A percentile compares a stretch with the other conserved stretches of the same genome.
phyloP scores from a whole-genome alignment of 2,113 vertebrate genomes.

The Zosterops hypoxanthus region DNA sequence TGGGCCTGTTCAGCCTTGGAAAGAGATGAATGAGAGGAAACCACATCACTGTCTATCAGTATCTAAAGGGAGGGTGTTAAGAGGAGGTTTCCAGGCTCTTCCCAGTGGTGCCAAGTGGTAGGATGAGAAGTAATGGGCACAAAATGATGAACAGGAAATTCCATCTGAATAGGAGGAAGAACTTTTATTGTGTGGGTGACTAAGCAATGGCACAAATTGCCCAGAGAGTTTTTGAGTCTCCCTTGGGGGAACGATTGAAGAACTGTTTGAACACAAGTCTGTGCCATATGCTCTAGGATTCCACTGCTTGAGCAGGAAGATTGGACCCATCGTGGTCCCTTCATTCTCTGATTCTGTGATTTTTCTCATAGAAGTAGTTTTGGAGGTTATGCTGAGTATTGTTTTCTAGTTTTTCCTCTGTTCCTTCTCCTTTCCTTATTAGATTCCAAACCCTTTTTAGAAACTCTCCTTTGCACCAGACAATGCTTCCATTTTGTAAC shows the following conservation, averaged over 20 bases:
- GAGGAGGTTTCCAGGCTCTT: background rate
- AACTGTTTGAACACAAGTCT: background rate
- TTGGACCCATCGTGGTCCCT: background rate
- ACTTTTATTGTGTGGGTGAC: accelerated
- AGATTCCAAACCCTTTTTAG: background rate
- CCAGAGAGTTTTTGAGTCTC: background rate
- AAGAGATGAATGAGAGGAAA: background rate
- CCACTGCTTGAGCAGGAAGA: background rate
- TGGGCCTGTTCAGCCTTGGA: background rate
- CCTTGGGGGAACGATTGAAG: background rate
- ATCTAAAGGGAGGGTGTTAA: background rate
- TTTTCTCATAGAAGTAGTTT: background rate
- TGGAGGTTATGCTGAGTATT: background rate
- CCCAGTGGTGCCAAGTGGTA: background rate
- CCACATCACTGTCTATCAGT: accelerated
- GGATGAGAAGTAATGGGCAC: background rate
- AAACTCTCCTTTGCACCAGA: background rate
- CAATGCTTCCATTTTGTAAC: background rate
- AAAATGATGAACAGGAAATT: background rate
- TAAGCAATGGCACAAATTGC: background rate
- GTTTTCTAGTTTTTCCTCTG: background rate
- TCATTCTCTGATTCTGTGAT: background rate
- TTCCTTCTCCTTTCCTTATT: background rate
- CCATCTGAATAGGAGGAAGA: background rate
- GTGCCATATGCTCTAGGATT: background rate